Evolutionary conservation across 92 coral and sea anemone genomes (phyloP).

Genomic region (Paramuricea clavata): DNA sequence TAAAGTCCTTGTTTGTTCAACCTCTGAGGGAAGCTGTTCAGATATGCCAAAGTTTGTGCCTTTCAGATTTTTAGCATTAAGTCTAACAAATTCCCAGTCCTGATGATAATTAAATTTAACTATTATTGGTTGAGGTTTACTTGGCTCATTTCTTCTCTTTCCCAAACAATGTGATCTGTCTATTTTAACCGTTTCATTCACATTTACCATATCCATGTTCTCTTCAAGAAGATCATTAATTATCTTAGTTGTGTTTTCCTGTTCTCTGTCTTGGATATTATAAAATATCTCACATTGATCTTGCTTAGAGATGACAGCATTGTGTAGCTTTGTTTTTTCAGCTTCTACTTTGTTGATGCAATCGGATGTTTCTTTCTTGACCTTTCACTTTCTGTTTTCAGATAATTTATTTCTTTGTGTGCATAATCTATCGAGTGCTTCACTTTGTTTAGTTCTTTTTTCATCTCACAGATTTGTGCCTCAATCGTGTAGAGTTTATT

Average conservation of each 20-base stretch:
- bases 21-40: constrained; percentile 68
- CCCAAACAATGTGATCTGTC: constrained; percentile 28
- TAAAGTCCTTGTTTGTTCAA: constrained; percentile 40
- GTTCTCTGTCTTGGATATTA: no score
- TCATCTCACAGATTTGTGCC: no score
- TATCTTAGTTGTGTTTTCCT: neutral
- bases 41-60: constrained; percentile 59
- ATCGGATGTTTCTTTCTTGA: neutral
- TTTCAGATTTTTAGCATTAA: constrained; percentile 29
- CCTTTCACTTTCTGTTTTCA: neutral
- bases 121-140: constrained; percentile 43
- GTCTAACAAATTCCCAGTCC: constrained; percentile 39
- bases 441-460: no score
- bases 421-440: no score
- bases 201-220: neutral
- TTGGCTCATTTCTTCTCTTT: neutral
- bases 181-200: neutral
- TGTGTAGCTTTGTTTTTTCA: neutral
- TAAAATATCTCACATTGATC: constrained; percentile 32
- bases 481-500: no score
- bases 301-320: constrained; percentile 1
- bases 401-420: no score
- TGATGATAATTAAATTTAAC: no score
- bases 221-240: no score
- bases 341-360: neutral